Evolutionary conservation across 2,888 invertebrate genomes (phyloP), one percentile per base, ranked within the genome.

Genomic region (Lordiphosa fenestrarum): DNA sequence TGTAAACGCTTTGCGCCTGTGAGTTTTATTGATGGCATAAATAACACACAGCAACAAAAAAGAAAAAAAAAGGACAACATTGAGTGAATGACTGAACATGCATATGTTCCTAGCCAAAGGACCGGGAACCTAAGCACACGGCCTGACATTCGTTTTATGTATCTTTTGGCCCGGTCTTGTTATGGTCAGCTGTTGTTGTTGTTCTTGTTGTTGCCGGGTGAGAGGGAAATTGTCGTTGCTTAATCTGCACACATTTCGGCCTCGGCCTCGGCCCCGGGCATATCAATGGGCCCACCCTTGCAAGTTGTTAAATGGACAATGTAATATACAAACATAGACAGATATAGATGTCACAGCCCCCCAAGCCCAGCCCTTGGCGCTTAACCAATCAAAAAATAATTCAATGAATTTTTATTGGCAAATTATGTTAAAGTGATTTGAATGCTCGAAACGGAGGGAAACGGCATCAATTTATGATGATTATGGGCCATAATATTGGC

Each of bases 371-470:
- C 39, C 41, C 19, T n/a, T 15, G 52, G 49, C 57, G 61, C 59
- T 75, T 77, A 81, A 78, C 74, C 77, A 77, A 78, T 78, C 77
- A 81, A 77, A 78, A 69, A 58, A 74, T 81, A 77, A 78, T 81
- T 81, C 77, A 78, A 81, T 78, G 77, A 81, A 78, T 78, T 78
- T 78, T 78, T 78, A 78, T 78, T 78, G 77, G 65, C 74, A 60
- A 77, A 78, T 78, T 78, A 78, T 78, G 77, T 78, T 71, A 72
- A 78, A 78, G 77, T 77, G 77, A 81, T 78, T 81, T 77, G 77
- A 72, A 81, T 77, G 78, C 64, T 59, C 41, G 51, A 60, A 60
- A 60, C 60, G 60, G 40, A 30, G 60, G 52, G 30, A 46, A 30
- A 30, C 44, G 64, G 51, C 52, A 40, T 38, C 57, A 44, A 63